A percentile compares a stretch with the other conserved stretches of the same genome.
Evolutionary conservation across 2,888 invertebrate genomes (phyloP).

Genomic region (Carcina quercana): DNA sequence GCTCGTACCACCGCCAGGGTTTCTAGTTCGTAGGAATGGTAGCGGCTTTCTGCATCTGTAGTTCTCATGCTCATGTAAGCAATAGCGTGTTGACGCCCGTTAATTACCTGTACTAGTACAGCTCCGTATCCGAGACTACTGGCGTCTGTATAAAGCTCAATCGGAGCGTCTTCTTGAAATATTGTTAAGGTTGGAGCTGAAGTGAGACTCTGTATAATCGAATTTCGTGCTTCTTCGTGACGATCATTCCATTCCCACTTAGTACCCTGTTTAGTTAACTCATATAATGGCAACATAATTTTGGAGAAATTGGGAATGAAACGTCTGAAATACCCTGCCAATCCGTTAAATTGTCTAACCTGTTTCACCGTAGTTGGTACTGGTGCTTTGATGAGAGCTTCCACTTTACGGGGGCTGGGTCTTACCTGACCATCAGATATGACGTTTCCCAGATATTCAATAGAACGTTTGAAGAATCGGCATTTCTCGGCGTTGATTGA

Average conservation of each 20-base stretch:
- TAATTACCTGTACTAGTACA: slow-evolving; percentile 9
- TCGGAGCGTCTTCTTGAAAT: slow-evolving; percentile 13
- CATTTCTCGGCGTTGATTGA: slow-evolving; percentile 23
- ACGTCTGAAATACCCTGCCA: slow-evolving; percentile 15
- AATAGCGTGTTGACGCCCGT: slow-evolving; percentile 7
- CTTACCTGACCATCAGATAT: slow-evolving; percentile 19
- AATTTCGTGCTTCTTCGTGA: slow-evolving; percentile 16
- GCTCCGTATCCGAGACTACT: slow-evolving; percentile 16
- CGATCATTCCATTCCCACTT: slow-evolving; percentile 15
- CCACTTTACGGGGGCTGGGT: slow-evolving; percentile 23
- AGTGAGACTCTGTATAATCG: slow-evolving; percentile 12
- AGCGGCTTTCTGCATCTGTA: slow-evolving; percentile 8
- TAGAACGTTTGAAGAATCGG: slow-evolving; percentile 16
- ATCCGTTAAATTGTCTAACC: slow-evolving; percentile 19
- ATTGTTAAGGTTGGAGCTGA: slow-evolving; percentile 13
- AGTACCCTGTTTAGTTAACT: slow-evolving; percentile 15
- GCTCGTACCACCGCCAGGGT: slow-evolving; percentile 14
- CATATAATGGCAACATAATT: slow-evolving; percentile 16
- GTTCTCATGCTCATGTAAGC: slow-evolving; percentile 13
- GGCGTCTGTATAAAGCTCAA: slow-evolving; percentile 12
- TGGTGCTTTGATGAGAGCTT: slow-evolving; percentile 22
- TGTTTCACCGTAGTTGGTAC: slow-evolving; percentile 20
- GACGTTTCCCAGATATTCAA: slow-evolving; percentile 25
- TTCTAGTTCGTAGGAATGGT: slow-evolving; percentile 19
- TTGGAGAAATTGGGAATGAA: slow-evolving; percentile 20